Percentiles rank a stretch among this genome's conserved stretches.
Conservation (phyloP, 2,797 vertebrate species). For the Mormyrus proboscirostris region DNA sequence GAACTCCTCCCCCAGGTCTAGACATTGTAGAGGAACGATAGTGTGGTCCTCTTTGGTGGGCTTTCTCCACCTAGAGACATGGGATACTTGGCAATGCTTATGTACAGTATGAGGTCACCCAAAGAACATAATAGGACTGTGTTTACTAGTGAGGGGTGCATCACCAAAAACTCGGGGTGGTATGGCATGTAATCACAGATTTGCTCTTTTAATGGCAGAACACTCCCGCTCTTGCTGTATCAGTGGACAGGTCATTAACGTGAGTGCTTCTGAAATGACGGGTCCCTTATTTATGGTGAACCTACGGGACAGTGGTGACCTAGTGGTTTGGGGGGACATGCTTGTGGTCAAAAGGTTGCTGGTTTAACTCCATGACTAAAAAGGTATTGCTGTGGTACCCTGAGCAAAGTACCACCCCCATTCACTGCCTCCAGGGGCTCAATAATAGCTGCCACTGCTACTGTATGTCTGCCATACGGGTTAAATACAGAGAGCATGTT, state of each 20-base stretch:
- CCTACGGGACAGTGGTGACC: no score
- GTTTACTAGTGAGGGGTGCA: not conserved
- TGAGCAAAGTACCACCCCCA: not conserved
- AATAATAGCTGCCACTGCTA: not conserved
- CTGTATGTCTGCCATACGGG: not conserved
- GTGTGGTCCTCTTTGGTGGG: not conserved
- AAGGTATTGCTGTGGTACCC: not conserved
- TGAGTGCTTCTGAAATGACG: not conserved
- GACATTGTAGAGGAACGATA: not conserved
- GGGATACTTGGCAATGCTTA: not conserved
- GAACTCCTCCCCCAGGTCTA: not conserved
- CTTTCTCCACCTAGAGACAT: not conserved
- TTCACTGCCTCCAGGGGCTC: not conserved
- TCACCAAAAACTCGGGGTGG: not conserved
- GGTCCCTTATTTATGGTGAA: not conserved
- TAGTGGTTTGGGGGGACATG: not conserved
- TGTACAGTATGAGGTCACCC: not conserved
- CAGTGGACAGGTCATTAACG: not conserved
- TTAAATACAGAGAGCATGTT: not conserved
- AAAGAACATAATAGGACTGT: not conserved
- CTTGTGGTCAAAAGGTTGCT: not conserved
- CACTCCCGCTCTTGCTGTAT: not conserved
- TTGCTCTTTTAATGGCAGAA: not conserved
- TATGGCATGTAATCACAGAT: not conserved
- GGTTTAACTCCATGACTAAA: not conserved